Evolutionary conservation across 2,888 invertebrate genomes (phyloP), one percentile per base, ranked within the genome.

Genomic region (Tipula lateralis): DNA sequence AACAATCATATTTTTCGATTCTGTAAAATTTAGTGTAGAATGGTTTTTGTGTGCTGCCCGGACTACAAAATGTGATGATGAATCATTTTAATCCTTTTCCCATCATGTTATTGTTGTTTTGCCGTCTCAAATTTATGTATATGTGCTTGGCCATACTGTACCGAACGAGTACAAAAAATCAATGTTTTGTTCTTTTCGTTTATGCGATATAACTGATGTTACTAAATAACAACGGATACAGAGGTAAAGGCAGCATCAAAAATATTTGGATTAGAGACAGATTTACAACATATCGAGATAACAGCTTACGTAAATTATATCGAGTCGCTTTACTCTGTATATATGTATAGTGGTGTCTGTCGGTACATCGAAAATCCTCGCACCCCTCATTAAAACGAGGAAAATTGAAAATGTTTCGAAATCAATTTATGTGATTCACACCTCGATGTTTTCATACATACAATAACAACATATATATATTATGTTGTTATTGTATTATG

Each of bases 381-480:
- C 66, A 66, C 66, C 66, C 66, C 24, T 66, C 66, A 24, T 19
- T 66, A 66, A 66, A 66, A 66, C 66, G 66, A 66, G 66, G 13
- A 66, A 66, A 66, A 12, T 24, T 19, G 24, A 66, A 66, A 66
- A 24, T 66, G 66, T 66, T 66, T 3, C 66, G 13, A 66, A 66
- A 66, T 66, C 66, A 66, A 66, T 66, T 66, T 66, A 66, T 66
- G 24, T 66, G 66, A 66, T 66, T 66, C 66, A 66, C 66, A 66
- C 66, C 66, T 66, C 66, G 66, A 24, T 66, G 9, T 66, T 9
- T 44, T 50, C n/a, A 9, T 66, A 66, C 19, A 66, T 66, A 13
- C 66, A 66, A 24, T 24, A 66, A 66, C 24, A 66, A 66, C 66
- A 24, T 0, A 24, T n/a, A n/a, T n/a, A 24, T 9, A 66, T 9